Evolutionary conservation across 2,113 vertebrate genomes (phyloP).

Genomic region (Butorides virescens): DNA sequence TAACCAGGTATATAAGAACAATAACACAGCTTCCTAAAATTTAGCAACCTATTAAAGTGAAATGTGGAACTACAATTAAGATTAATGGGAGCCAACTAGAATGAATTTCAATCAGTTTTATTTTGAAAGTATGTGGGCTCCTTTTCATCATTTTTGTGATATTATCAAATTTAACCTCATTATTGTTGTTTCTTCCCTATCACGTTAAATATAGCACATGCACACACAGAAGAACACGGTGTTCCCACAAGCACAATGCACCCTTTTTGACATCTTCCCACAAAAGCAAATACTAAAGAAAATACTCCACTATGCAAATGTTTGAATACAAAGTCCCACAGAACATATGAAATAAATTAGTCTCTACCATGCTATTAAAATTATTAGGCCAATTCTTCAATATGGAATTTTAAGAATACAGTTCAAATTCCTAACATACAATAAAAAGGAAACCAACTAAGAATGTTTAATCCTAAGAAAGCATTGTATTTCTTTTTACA

Average conservation of each 20-base stretch:
- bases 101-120: slow-evolving; percentile 52
- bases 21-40: slow-evolving; percentile 40
- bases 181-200: slow-evolving; percentile 27
- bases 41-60: slow-evolving; percentile 13
- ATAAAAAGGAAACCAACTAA: neutral
- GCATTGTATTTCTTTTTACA: neutral
- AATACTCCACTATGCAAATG: neutral
- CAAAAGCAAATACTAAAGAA: neutral
- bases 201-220: slow-evolving; percentile 10
- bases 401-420: neutral
- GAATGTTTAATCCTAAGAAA: neutral
- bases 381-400: neutral
- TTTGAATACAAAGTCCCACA: neutral
- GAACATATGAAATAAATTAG: neutral
- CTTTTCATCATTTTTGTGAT: slow-evolving; percentile 17
- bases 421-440: neutral
- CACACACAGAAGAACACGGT: slow-evolving; percentile 25
- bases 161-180: slow-evolving; percentile 29
- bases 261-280: neutral
- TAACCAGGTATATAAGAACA: slow-evolving; percentile 21
- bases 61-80: slow-evolving; percentile 30
- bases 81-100: slow-evolving; percentile 31
- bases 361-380: neutral
- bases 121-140: slow-evolving; percentile 29
- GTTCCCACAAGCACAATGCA: neutral